These are phyloP conservation scores for Euwallacea similis DNA, from an alignment of 1,140 invertebrate genomes.

Conservation along the genomic window DNA sequence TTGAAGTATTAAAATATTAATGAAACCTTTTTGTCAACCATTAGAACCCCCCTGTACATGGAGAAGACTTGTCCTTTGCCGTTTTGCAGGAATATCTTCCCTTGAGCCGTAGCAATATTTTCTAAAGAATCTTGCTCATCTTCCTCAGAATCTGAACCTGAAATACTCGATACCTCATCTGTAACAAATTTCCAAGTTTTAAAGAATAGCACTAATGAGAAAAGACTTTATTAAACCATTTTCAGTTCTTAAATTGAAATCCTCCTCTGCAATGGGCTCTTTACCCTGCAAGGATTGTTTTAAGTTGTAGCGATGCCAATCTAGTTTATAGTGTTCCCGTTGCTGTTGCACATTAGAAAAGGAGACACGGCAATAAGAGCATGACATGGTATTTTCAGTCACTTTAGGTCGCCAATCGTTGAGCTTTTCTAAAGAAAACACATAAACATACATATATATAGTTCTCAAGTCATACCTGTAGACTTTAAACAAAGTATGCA, in stretches of 20 bases:
- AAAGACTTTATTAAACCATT: slow-evolving; percentile 32
- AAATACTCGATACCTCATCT: slow-evolving; percentile 78
- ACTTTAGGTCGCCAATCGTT: slow-evolving; percentile 16
- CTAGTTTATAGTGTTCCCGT: slow-evolving; percentile 66
- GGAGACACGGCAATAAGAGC: slow-evolving; percentile 59
- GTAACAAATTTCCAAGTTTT: slow-evolving; percentile 12
- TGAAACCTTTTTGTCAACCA: slow-evolving; percentile 67
- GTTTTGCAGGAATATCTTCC: slow-evolving; percentile 75
- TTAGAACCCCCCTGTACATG: slow-evolving; percentile 66
- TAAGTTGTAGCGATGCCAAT: slow-evolving; percentile 76
- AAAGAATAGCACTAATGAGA: neutral
- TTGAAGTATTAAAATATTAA: neutral
- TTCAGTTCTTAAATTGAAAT: slow-evolving; percentile 46
- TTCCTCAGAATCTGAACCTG: slow-evolving; percentile 68
- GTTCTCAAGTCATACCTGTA: no score
- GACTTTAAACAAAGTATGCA: no score
- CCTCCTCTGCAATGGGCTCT: slow-evolving; percentile 61
- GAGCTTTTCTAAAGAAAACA: neutral
- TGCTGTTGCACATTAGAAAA: slow-evolving; percentile 58
- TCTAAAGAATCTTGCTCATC: slow-evolving; percentile 59
- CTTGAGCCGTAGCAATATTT: slow-evolving; percentile 61
- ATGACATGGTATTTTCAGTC: slow-evolving; percentile 54
- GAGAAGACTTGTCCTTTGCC: slow-evolving; percentile 68
- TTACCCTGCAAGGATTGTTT: slow-evolving; percentile 64
- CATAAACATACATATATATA: no score